These are phyloP conservation scores for Parnassius smintheus DNA, from an alignment of 2,888 invertebrate species.

Conservation along the genomic window DNA sequence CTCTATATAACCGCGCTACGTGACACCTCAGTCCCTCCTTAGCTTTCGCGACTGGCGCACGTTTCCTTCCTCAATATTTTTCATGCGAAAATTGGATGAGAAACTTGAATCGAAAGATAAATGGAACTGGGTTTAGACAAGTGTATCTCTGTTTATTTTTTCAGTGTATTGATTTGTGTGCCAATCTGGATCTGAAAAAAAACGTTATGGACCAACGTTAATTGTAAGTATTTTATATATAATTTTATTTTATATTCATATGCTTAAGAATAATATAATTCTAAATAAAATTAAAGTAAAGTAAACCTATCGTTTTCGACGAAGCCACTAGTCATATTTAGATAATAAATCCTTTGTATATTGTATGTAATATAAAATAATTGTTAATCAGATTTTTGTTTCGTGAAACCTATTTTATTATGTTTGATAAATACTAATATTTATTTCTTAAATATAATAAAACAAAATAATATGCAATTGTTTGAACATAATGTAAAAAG, in stretches of 20 bases:
- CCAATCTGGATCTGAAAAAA: not conserved
- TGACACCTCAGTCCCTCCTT: conserved; percentile 22
- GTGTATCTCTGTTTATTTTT: not conserved
- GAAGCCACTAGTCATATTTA: not conserved
- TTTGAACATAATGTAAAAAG: not conserved
- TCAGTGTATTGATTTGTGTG: conserved; percentile 3
- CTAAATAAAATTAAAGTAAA: no score
- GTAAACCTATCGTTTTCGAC: no score
- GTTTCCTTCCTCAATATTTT: not conserved
- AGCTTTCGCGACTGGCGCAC: conserved; percentile 13
- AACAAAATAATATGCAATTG: no score
- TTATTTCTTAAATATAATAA: not conserved
- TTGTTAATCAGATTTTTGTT: no score
- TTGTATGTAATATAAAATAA: no score
- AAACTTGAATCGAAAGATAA: conserved; percentile 17
- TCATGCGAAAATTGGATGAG: conserved; percentile 8
- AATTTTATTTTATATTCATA: not conserved
- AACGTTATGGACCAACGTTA: no score
- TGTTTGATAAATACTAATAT: no score
- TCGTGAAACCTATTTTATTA: no score
- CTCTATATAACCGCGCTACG: conserved; percentile 12
- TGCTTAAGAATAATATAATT: no score
- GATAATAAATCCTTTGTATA: no score
- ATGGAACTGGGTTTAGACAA: conserved; percentile 1
- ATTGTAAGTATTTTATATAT: no score